A percentile compares a stretch with the other conserved stretches of the same genome.
phyloP scores from a whole-genome alignment of 2,113 vertebrate species.

The Callionymus lyra region DNA sequence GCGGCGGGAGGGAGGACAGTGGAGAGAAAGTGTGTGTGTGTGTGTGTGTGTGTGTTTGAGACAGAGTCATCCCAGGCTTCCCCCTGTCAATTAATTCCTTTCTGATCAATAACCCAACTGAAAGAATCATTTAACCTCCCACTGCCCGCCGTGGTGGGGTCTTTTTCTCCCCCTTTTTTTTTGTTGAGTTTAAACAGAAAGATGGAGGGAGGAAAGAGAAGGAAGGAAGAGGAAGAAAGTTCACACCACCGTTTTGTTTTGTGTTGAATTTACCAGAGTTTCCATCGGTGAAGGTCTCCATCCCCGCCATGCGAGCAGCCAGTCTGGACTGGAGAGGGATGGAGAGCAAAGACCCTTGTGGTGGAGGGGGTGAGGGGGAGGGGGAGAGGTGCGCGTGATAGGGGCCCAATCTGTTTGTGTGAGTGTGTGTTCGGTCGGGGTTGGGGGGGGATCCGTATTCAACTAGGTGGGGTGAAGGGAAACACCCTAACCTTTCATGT shows the following conservation, averaged over 20 bases:
- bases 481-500: constrained; percentile 65
- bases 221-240: no score
- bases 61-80: constrained; percentile 48
- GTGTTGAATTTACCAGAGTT: constrained; percentile 73
- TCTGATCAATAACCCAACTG: constrained; percentile 65
- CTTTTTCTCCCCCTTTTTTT: neutral
- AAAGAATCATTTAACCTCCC: constrained; percentile 38
- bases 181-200: neutral
- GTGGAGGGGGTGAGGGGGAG: constrained; percentile 38
- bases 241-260: no score
- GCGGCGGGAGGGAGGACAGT: constrained; percentile 24
- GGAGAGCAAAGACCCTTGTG: constrained; percentile 35
- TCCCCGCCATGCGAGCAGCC: constrained; percentile 76
- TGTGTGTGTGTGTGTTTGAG: constrained; percentile 14
- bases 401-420: constrained; percentile 42
- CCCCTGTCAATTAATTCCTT: constrained; percentile 59
- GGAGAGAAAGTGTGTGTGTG: constrained; percentile 19
- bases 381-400: constrained; percentile 56
- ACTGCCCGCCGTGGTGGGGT: no score
- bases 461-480: constrained; percentile 54
- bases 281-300: constrained; percentile 82
- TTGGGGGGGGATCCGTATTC: constrained; percentile 55
- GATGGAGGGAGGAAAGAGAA: no score
- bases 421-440: constrained; percentile 14
- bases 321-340: constrained; percentile 68